Evolutionary conservation across 2,888 invertebrate genomes (phyloP), one percentile per base, ranked within the genome.

Genomic region (Rhimphoctona megacephalus): DNA sequence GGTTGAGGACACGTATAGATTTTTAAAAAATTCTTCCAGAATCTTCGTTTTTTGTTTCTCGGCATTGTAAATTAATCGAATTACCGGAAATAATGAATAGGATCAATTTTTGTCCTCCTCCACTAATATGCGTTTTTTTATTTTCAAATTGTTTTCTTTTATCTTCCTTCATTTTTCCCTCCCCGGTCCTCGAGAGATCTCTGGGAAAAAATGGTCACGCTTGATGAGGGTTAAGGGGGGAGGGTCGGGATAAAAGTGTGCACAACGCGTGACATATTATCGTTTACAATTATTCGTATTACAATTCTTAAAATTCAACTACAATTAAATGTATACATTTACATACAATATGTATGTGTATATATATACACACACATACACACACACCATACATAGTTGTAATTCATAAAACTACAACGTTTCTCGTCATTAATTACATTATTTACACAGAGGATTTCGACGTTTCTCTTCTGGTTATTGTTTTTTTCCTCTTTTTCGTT

Each of bases 361-460:
- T 73, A 81, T n/a, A n/a, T n/a, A n/a, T n/a, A n/a, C n/a, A n/a
- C n/a, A n/a, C n/a, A n/a, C n/a, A n/a, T n/a, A n/a, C n/a, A n/a
- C n/a, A n/a, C n/a, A n/a, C n/a, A n/a, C 36, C 78, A 77, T 78
- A 81, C 78, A 54, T 69, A 52, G 77, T 25, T 64, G 72, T 84
- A 81, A 49, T 78, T 83, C 73, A 54, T 74, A 77, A 14, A 49
- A 78, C 80, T 81, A 80, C 25, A 79, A 83, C 79, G 77, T 72
- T 84, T 87, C 74, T 83, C 85, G 78, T 86, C 85, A 64, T 86
- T 89, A 86, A 85, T 86, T 89, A 89, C 89, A 88, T 81, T 89
- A 89, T 89, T 81, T 89, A 89, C 89, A 89, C 69, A 83, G 80
- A 83, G 87, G 83, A 85, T 83, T 30, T 84, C 66, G 73, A 54